These are phyloP conservation scores for Gisinianus flammeolus DNA, from an alignment of 2,888 invertebrate genomes.

Conservation along the genomic window DNA sequence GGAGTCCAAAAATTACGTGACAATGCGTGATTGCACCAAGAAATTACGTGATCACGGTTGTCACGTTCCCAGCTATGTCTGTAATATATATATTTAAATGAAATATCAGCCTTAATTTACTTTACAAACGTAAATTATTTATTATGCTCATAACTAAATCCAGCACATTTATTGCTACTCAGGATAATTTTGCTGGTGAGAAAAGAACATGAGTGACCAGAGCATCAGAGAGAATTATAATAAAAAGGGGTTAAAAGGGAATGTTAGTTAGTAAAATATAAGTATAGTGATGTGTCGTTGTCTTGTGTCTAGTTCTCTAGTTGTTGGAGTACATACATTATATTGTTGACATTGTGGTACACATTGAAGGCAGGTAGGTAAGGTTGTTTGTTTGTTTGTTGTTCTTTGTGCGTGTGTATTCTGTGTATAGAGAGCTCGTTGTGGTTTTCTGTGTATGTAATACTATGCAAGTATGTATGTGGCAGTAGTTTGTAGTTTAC, in stretches of 20 bases:
- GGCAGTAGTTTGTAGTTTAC: too few species aligned
- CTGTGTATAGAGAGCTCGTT: too few species aligned
- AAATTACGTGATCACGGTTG: too few species aligned
- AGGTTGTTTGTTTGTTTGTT: neutral
- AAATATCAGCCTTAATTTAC: neutral
- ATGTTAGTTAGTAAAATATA: too few species aligned
- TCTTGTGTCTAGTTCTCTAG: too few species aligned
- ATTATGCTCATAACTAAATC: constrained; percentile 1
- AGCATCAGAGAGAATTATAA: neutral
- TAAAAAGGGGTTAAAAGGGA: neutral
- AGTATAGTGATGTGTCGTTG: too few species aligned
- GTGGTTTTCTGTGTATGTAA: neutral
- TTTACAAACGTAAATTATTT: constrained; percentile 6
- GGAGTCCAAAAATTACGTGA: too few species aligned
- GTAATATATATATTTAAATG: constrained; percentile 8
- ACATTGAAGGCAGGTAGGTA: neutral
- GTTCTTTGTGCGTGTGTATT: neutral
- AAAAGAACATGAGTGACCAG: too few species aligned
- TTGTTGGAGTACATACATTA: constrained; percentile 2
- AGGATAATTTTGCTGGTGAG: neutral
- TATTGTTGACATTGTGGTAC: constrained; percentile 7
- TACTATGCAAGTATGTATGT: too few species aligned
- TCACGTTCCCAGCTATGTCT: too few species aligned
- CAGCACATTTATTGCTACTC: neutral
- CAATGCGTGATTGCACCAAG: too few species aligned